phyloP scores from a whole-genome alignment of 1,140 invertebrate genomes.

The Belonocnema kinseyi region DNA sequence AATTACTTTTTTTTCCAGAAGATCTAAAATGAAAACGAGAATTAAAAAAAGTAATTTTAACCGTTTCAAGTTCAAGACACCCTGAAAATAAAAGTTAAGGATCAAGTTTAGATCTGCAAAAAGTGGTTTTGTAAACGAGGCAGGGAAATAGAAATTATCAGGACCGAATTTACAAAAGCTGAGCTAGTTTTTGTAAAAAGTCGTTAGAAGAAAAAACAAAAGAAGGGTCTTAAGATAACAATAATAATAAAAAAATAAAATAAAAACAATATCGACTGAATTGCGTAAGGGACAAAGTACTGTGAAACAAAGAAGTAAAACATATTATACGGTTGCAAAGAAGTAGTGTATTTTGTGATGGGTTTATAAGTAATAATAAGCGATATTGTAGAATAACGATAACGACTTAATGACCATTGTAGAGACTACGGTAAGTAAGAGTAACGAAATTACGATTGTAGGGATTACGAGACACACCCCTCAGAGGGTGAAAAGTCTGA shows the following conservation, averaged over 20 bases:
- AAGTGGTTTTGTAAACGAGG: conserved; percentile 25
- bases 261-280: conserved; percentile 30
- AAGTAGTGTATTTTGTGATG: conserved; percentile 75
- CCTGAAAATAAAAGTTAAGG: conserved; percentile 1
- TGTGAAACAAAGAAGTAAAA: conserved; percentile 45
- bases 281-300: conserved; percentile 33
- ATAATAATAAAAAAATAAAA: conserved; percentile 26
- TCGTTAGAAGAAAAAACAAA: conserved; percentile 31
- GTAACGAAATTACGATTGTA: conserved; percentile 64
- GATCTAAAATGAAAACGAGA: neutral
- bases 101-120: conserved; percentile 26
- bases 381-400: conserved; percentile 70
- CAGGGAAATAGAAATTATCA: conserved; percentile 33
- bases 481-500: conserved; percentile 4
- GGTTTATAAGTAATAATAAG: conserved; percentile 73
- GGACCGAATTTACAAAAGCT: conserved; percentile 20
- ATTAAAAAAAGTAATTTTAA: neutral
- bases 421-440: conserved; percentile 61
- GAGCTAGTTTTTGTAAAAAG: conserved; percentile 34
- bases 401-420: conserved; percentile 57
- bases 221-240: conserved; percentile 27
- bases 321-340: conserved; percentile 57
- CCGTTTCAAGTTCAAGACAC: neutral
- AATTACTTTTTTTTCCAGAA: neutral
- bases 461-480: conserved; percentile 39